Conservation (phyloP, 2,888 invertebrate genomes). For the Drosophila peninsularis region DNA sequence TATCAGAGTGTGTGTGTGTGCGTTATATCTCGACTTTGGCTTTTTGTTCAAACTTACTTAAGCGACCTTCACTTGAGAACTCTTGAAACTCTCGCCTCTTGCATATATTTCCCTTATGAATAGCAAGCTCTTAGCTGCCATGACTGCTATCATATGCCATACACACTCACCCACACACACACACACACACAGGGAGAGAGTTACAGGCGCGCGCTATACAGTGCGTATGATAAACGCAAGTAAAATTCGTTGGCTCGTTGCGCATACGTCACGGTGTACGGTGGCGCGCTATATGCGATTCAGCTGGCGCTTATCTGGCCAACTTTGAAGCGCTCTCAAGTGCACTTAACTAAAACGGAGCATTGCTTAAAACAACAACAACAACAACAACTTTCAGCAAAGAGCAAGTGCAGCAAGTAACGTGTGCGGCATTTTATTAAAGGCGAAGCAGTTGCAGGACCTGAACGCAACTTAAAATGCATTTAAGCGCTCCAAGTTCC, state of each 20-base stretch:
- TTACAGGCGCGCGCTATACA: slow-evolving; percentile 23
- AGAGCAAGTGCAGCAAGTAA: slow-evolving; percentile 31
- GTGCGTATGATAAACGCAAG: slow-evolving; percentile 70
- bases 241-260: slow-evolving; percentile 63
- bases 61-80: slow-evolving; percentile 65
- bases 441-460: slow-evolving; percentile 35
- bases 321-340: slow-evolving; percentile 71
- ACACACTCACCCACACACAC: slow-evolving; percentile 15
- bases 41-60: slow-evolving; percentile 58
- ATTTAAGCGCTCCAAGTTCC: slow-evolving; percentile 67
- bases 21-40: slow-evolving; percentile 40
- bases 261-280: slow-evolving; percentile 68
- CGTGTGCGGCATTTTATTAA: slow-evolving; percentile 68
- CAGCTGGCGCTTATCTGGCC: slow-evolving; percentile 66
- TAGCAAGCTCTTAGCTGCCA: slow-evolving; percentile 29
- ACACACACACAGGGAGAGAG: slow-evolving; percentile 12
- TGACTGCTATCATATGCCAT: slow-evolving; percentile 25
- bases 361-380: slow-evolving; percentile 31
- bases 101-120: slow-evolving; percentile 51
- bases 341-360: slow-evolving; percentile 70
- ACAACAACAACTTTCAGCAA: slow-evolving; percentile 24
- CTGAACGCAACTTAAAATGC: slow-evolving; percentile 61
- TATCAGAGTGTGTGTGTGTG: background rate
- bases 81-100: slow-evolving; percentile 51
- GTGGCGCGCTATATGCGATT: slow-evolving; percentile 38